Conservation (phyloP, 2,797 vertebrate species). For the Phataginus tricuspis region DNA sequence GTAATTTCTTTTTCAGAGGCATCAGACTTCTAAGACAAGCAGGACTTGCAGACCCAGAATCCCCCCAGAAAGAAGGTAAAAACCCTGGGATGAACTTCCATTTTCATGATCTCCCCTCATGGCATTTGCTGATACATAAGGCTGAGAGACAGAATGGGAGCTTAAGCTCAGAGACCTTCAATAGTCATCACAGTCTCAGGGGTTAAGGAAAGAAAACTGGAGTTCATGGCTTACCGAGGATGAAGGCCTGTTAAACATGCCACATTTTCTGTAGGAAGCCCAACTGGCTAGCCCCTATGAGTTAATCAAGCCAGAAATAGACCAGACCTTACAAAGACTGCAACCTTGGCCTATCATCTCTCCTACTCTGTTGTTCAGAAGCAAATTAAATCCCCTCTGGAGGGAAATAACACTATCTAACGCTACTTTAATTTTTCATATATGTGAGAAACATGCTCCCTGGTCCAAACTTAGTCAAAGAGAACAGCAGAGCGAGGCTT, state of each 20-base stretch:
- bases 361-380: not conserved
- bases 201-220: accelerated
- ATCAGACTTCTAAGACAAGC: not conserved
- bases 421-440: not conserved
- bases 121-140: not conserved
- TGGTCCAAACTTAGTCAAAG: too few relatives aligned
- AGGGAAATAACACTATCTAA: not conserved
- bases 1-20: not conserved
- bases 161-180: not conserved
- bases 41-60: not conserved
- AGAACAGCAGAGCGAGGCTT: too few relatives aligned
- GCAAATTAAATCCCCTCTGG: not conserved
- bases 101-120: accelerated
- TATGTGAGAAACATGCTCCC: too few relatives aligned
- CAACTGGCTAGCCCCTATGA: not conserved
- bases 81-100: not conserved
- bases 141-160: not conserved
- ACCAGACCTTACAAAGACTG: not conserved
- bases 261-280: not conserved
- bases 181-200: not conserved
- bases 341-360: not conserved
- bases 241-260: not conserved
- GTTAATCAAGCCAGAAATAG: not conserved
- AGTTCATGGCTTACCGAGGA: not conserved
- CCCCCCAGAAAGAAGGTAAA: not conserved